A percentile compares a stretch with the other conserved stretches of the same genome.
Evolutionary conservation across 2,888 invertebrate genomes (phyloP).

Genomic region (Galerucella pusilla): DNA sequence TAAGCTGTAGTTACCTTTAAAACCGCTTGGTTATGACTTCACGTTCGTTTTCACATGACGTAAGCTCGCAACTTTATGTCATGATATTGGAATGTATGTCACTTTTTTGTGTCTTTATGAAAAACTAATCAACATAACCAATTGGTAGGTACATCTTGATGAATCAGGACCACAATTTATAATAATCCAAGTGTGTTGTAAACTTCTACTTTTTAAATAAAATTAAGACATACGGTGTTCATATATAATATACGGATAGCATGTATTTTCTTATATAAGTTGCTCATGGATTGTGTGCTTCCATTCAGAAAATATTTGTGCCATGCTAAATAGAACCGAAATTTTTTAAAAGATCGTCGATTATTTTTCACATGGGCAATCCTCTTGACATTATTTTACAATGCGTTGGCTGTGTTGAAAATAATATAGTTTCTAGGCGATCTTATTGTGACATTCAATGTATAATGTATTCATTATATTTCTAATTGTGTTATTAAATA

Average conservation of each 20-base stretch:
- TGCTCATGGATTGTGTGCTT: slow-evolving; percentile 38
- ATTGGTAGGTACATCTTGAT: background rate
- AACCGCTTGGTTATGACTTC: too few relatives aligned
- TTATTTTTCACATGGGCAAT: slow-evolving; percentile 8
- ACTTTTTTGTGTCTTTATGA: too few relatives aligned
- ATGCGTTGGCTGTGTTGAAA: slow-evolving; percentile 42
- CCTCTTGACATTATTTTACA: slow-evolving; percentile 23
- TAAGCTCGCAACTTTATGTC: too few relatives aligned
- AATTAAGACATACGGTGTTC: background rate
- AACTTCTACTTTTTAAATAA: background rate
- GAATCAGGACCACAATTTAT: too few relatives aligned
- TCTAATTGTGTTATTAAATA: background rate
- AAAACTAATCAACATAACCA: too few relatives aligned
- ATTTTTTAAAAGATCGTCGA: background rate
- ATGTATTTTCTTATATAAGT: slow-evolving; percentile 16
- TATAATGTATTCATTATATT: background rate
- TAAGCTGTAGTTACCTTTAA: too few relatives aligned
- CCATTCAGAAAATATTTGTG: slow-evolving; percentile 39
- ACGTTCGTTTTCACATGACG: too few relatives aligned
- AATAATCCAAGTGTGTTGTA: background rate
- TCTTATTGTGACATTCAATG: background rate
- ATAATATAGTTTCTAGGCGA: slow-evolving; percentile 15
- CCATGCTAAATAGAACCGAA: slow-evolving; percentile 34
- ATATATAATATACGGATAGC: background rate
- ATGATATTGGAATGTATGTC: too few relatives aligned